A percentile compares a stretch with the other conserved stretches of the same genome.
These are phyloP conservation scores for Papilio helenus DNA, from an alignment of 1,140 invertebrate species.

Conservation along the genomic window DNA sequence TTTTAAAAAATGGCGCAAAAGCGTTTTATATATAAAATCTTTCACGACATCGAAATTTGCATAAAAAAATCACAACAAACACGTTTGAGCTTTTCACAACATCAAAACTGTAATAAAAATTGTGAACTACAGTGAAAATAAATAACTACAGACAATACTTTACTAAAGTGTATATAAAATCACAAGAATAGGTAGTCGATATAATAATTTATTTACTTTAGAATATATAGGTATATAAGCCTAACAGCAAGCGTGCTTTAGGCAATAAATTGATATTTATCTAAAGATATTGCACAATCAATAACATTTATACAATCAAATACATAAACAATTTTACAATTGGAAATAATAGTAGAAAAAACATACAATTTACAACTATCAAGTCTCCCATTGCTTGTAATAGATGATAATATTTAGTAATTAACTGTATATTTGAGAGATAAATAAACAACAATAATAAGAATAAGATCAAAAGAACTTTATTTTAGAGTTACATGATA, in stretches of 20 bases:
- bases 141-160: slow-evolving; percentile 43
- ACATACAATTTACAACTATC: too few species aligned
- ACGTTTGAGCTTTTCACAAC: slow-evolving; percentile 65
- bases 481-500: slow-evolving; percentile 82
- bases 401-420: not conserved
- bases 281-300: slow-evolving; percentile 22
- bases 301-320: not conserved
- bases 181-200: slow-evolving; percentile 38
- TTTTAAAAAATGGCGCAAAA: slow-evolving; percentile 73
- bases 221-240: slow-evolving; percentile 41
- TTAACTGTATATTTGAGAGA: slow-evolving; percentile 25
- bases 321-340: too few species aligned
- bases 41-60: slow-evolving; percentile 72
- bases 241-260: slow-evolving; percentile 44
- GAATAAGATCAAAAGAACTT: slow-evolving; percentile 80
- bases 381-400: not conserved
- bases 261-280: slow-evolving; percentile 18
- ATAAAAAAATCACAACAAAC: slow-evolving; percentile 70
- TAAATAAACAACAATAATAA: slow-evolving; percentile 46
- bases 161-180: slow-evolving; percentile 37
- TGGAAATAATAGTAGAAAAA: too few species aligned
- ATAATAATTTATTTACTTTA: slow-evolving; percentile 31
- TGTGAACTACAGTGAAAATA: slow-evolving; percentile 41
- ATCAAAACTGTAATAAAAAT: slow-evolving; percentile 56
- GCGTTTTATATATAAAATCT: slow-evolving; percentile 74